Percentiles rank a stretch among this genome's conserved stretches.
These are phyloP conservation scores for Mirounga angustirostris DNA, from an alignment of 2,113 vertebrate species.

Conservation along the genomic window DNA sequence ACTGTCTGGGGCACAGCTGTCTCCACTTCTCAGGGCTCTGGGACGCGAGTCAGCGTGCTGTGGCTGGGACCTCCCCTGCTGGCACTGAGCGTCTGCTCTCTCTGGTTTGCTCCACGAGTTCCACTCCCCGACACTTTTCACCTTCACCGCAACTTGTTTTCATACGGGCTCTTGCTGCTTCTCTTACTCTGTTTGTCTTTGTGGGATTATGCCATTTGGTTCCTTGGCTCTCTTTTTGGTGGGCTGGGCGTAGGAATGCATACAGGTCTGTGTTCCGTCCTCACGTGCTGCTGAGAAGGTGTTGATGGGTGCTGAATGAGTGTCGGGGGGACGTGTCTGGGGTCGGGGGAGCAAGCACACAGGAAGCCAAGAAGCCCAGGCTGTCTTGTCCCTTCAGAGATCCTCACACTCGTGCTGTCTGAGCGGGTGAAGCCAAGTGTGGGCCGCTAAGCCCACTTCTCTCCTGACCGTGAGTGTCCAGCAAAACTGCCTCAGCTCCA, in stretches of 20 bases:
- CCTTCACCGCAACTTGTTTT: no score
- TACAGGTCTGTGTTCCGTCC: background rate
- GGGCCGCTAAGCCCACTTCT: background rate
- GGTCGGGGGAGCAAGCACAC: background rate
- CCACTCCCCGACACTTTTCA: rapidly evolving
- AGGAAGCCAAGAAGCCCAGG: background rate
- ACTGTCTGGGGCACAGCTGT: background rate
- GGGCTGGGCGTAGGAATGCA: background rate
- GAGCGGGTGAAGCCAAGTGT: rapidly evolving
- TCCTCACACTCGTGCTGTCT: rapidly evolving
- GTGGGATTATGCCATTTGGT: background rate
- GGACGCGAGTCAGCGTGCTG: no score
- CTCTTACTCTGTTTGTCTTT: background rate
- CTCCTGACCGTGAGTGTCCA: background rate
- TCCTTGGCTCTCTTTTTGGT: background rate
- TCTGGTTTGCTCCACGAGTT: rapidly evolving
- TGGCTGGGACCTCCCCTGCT: no score
- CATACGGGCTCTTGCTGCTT: background rate
- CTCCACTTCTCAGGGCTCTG: background rate
- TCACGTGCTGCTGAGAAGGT: rapidly evolving
- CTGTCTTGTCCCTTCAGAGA: background rate
- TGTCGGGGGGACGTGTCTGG: rapidly evolving
- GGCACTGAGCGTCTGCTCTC: background rate
- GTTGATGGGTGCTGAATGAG: background rate
- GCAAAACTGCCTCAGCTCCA: background rate